Percentiles rank a stretch among this genome's conserved stretches.
Conservation (phyloP, 2,797 vertebrate species). For the Squalus acanthias region DNA sequence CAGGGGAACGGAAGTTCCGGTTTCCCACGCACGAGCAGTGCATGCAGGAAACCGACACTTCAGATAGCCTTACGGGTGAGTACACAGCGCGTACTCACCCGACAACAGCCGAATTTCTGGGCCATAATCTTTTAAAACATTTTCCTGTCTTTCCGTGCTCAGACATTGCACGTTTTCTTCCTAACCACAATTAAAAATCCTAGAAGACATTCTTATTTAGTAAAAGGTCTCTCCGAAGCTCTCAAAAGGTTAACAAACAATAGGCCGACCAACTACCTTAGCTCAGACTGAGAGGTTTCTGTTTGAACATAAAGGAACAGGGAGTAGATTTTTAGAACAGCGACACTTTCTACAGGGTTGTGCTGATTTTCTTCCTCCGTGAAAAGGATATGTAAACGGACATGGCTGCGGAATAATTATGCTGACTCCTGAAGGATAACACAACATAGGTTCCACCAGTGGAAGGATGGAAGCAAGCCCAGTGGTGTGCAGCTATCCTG, state of each 20-base stretch:
- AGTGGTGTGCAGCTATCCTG: not conserved
- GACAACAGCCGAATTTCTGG: too few species aligned
- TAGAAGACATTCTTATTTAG: not conserved
- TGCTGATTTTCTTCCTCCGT: not conserved
- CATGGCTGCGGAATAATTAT: not conserved
- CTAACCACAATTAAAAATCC: not conserved
- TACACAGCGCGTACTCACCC: too few species aligned
- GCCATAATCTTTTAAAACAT: not conserved
- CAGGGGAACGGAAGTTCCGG: too few species aligned
- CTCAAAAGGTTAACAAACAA: not conserved
- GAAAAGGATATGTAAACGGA: not conserved
- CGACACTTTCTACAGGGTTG: not conserved
- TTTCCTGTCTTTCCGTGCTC: not conserved
- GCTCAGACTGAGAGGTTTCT: not conserved
- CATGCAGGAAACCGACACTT: too few species aligned
- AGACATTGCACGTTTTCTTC: not conserved
- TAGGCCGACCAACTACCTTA: not conserved
- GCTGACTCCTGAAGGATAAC: slow-evolving; percentile 1
- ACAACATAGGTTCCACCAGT: not conserved
- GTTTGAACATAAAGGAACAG: not conserved
- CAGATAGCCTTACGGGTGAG: too few species aligned
- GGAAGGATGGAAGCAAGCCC: not conserved
- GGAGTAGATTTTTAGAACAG: not conserved
- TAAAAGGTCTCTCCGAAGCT: not conserved
- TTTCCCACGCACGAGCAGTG: too few species aligned